Percentiles rank a stretch among this genome's conserved stretches.
Evolutionary conservation across 2,797 vertebrate species (phyloP).

Genomic region (Leptatherina wallacei): DNA sequence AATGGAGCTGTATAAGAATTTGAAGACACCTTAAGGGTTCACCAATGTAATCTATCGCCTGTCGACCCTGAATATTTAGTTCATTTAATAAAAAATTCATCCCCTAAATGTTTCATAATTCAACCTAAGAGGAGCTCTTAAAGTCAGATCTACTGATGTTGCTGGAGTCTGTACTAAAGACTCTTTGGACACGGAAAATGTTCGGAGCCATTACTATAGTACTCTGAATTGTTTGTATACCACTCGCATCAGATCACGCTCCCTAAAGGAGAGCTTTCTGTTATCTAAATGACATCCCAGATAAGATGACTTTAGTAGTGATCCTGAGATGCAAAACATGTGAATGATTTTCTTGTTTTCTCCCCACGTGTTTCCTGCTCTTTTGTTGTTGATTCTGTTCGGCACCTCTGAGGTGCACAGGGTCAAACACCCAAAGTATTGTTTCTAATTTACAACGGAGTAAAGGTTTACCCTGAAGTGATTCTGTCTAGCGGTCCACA

Average conservation of each 20-base stretch:
- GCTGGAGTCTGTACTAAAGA: background rate
- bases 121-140: too few species aligned
- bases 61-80: background rate
- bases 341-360: background rate
- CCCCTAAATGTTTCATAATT: background rate
- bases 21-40: background rate
- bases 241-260: too few species aligned
- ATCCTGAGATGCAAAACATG: background rate
- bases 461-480: background rate
- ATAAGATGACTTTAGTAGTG: background rate
- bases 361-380: too few species aligned
- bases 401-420: too few species aligned
- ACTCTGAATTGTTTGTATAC: too few species aligned
- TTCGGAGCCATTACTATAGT: background rate
- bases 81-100: background rate
- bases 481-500: background rate
- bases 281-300: background rate
- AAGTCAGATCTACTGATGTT: background rate
- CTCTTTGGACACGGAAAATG: too few species aligned
- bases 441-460: too few species aligned
- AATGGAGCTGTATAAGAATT: background rate
- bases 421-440: background rate
- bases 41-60: background rate
- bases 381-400: too few species aligned
- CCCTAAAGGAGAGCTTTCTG: too few species aligned